A percentile compares a stretch with the other conserved stretches of the same genome.
Conservation (phyloP, 2,113 vertebrate species). For the zebrafish (Danio rerio) region GRCz12tu NC_133192.1:16186501-16187000, state of each 20-base stretch:
- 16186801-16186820: constrained; percentile 83
- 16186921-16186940: constrained; percentile 68
- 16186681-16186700: not conserved
- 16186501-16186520: too few relatives aligned
- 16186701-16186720: not conserved
- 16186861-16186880: constrained; percentile 76
- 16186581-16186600: too few relatives aligned
- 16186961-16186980: not conserved
- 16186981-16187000: not conserved
- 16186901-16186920: constrained; percentile 84
- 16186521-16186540: too few relatives aligned
- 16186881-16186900: constrained; percentile 83
- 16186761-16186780: constrained; percentile 85
- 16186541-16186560: too few relatives aligned
- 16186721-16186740: constrained; percentile 80
- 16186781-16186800: constrained; percentile 71
- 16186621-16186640: too few relatives aligned
- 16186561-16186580: too few relatives aligned
- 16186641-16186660: too few relatives aligned
- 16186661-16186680: too few relatives aligned
- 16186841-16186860: constrained; percentile 83
- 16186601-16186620: too few relatives aligned
- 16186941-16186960: not conserved
- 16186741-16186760: constrained; percentile 77
- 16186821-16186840: constrained; percentile 77